Percentiles rank a stretch among this genome's conserved stretches.
Evolutionary conservation across 2,113 vertebrate species (phyloP).

Genomic region (Urocolius indicus): DNA sequence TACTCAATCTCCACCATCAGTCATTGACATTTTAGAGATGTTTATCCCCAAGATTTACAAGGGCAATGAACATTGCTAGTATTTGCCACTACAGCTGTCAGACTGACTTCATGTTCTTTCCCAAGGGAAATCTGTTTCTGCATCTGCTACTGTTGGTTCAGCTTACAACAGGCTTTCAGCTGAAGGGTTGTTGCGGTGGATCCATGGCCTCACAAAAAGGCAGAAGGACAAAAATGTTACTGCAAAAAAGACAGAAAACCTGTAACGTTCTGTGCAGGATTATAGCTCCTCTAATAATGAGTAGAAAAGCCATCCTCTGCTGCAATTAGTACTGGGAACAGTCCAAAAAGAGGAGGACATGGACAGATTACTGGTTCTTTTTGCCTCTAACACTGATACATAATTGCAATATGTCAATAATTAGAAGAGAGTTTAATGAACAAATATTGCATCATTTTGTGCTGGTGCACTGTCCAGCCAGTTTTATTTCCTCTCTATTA

Average conservation of each 20-base stretch:
- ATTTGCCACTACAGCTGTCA: conserved; percentile 12
- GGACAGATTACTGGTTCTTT: background rate
- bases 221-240: background rate
- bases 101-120: background rate
- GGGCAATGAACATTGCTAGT: conserved; percentile 7
- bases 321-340: background rate
- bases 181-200: background rate
- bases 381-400: background rate
- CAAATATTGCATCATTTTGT: background rate
- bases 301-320: background rate
- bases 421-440: background rate
- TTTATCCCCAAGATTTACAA: conserved; percentile 31
- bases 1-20: background rate
- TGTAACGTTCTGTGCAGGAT: background rate
- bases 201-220: background rate
- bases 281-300: background rate
- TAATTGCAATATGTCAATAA: background rate
- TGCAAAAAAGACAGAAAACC: background rate
- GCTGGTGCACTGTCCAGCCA: background rate
- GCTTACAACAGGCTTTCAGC: background rate
- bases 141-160: conserved; percentile 28
- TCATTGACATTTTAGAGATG: background rate
- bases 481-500: background rate
- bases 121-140: conserved; percentile 33
- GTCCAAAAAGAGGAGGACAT: background rate